These are phyloP conservation scores for Rhinella marina DNA, from an alignment of 2,797 vertebrate species.

Conservation along the genomic window DNA sequence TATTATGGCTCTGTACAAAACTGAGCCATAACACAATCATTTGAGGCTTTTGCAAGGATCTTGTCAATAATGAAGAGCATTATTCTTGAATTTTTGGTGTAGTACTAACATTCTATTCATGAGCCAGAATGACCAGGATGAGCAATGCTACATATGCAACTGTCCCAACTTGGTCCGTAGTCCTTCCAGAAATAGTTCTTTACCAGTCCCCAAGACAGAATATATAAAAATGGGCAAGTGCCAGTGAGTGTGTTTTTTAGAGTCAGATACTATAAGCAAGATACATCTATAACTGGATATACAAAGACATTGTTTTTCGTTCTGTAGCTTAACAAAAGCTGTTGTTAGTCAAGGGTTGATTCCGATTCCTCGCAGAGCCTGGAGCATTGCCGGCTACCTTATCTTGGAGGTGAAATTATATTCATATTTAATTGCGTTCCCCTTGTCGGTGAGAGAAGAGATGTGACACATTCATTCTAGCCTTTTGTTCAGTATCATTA, in stretches of 20 bases:
- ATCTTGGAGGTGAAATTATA: slow-evolving; percentile 50
- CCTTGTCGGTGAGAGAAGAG: slow-evolving; percentile 25
- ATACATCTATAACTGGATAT: background rate
- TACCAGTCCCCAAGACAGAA: background rate
- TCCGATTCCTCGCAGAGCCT: slow-evolving; percentile 38
- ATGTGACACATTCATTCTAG: slow-evolving; percentile 50
- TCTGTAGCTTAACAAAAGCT: slow-evolving; percentile 9
- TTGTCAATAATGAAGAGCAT: too few species aligned
- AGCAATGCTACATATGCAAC: background rate
- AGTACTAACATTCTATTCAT: too few species aligned
- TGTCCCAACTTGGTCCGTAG: background rate
- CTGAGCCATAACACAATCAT: too few species aligned
- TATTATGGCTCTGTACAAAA: too few species aligned
- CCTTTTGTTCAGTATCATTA: slow-evolving; percentile 44
- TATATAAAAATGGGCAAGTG: background rate
- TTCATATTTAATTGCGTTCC: slow-evolving; percentile 58
- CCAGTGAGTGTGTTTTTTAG: background rate
- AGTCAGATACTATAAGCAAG: background rate
- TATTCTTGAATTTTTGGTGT: too few species aligned
- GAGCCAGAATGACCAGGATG: too few species aligned
- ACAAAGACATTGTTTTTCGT: background rate
- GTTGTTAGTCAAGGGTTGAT: slow-evolving; percentile 13
- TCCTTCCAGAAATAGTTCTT: background rate
- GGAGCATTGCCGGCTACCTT: slow-evolving; percentile 28
- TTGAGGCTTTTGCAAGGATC: too few species aligned